These are phyloP conservation scores for Acrobasis consociella DNA, from an alignment of 2,888 invertebrate species.

Conservation along the genomic window DNA sequence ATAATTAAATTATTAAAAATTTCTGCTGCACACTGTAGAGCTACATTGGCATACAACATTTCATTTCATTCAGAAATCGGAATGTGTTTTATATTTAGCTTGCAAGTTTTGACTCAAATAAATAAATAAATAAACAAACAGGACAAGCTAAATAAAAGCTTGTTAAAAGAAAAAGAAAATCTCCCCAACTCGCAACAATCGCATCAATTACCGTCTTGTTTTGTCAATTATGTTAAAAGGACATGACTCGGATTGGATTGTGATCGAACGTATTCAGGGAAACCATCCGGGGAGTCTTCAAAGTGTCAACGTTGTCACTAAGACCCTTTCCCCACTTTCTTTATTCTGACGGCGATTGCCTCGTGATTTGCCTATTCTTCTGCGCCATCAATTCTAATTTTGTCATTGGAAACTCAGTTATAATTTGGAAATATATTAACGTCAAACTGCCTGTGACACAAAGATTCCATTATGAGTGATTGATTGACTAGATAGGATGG, in stretches of 20 bases:
- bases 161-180: neutral
- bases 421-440: slow-evolving; percentile 10
- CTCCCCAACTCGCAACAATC: slow-evolving; percentile 2
- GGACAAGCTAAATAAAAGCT: too few species aligned
- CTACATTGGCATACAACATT: too few species aligned
- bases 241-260: neutral
- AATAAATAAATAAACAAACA: too few species aligned
- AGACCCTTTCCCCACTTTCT: slow-evolving; percentile 4
- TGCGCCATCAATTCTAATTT: slow-evolving; percentile 22
- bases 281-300: slow-evolving; percentile 21
- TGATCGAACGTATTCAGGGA: neutral
- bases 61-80: too few species aligned
- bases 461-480: neutral
- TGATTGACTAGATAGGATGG: neutral
- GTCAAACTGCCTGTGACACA: neutral
- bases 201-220: slow-evolving; percentile 30
- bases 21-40: too few species aligned
- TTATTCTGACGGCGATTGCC: neutral
- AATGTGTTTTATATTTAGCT: too few species aligned
- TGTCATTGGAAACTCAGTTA: slow-evolving; percentile 5
- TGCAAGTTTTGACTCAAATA: too few species aligned
- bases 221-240: slow-evolving; percentile 29
- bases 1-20: too few species aligned
- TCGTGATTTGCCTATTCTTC: slow-evolving; percentile 23
- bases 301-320: slow-evolving; percentile 25